Evolutionary conservation across 2,113 vertebrate species (phyloP), one percentile per base, ranked within the genome.

Genomic region (Macquaria australasica): DNA sequence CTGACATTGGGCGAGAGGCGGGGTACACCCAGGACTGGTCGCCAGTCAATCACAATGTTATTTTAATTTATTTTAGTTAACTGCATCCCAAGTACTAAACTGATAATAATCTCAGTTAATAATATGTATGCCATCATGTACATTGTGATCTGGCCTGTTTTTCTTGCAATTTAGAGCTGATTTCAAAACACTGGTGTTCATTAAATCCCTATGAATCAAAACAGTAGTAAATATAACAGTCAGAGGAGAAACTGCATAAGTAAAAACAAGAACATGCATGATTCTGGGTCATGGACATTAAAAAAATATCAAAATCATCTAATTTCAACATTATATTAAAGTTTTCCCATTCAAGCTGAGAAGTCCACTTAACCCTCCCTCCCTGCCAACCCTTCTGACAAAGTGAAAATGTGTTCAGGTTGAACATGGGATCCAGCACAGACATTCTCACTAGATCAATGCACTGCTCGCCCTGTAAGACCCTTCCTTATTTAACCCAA

Each of bases 401-500:
- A 23, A 5, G 37, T 77, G 11, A 31, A 53, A 73, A 66, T 58
- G 55, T 56, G 77, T 72, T 78, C 20, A 23, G n/a, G 18, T 20
- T 63, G 45, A 58, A 64, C 37, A 37, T 43, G 23, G 39, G 23
- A 67, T 56, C 16, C 51, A 31, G 50, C 39, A 34, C 53, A 55
- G 50, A 64, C 56, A 60, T 25, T 45, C 72, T 68, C 55, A 73
- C 37, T 81, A 77, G 66, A 72, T 81, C 84, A 67, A 58, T 78
- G 55, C 21, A 67, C 67, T 76, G 70, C 50, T 82, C 31, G 75
- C 12, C 14, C 64, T 58, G 43, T 25, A 34, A 78, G 25, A 88
- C 45, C 59, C 20, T 34, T 81, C 55, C 64, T 66, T 82, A 77
- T 77, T 64, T 77, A 83, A 83, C n/a, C n/a, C 59, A 69, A 51